Base-by-base conservation (phyloP, 2,113 vertebrate species). In the Acanthochromis polyacanthus region DNA sequence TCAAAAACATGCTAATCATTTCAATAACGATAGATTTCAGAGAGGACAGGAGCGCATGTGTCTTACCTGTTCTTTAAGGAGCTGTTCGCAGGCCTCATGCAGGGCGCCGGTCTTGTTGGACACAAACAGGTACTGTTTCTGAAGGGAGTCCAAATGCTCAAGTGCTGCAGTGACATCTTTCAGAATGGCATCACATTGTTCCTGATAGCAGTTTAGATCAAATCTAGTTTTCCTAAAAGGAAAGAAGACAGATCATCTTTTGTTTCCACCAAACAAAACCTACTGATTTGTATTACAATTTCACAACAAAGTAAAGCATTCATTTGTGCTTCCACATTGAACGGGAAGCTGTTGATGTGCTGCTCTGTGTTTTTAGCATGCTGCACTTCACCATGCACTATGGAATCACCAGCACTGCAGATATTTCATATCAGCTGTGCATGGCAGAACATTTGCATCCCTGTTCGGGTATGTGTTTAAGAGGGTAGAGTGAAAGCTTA, bases 71-170 rank as follows among this genome's bases (percentile, higher is more conserved):
- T 99, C 97, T 92, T 97, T 97, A 17, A 99, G 84, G 75, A 99
- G 96, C 65, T 99, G 97, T 75, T 99, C 98, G 84, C 98, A 99
- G 81, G 98, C 97, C 86, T 98, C 96, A 1, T 99, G 98, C 1
- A 99, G 91, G 0, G 97, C 95, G 36, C 98, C 98, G 2, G 98
- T 99, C 93, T 98, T 99, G 43, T 96, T 98, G 70, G 98, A 99
- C 71, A 99, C 98, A 93, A 99, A 99, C 50, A 98, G 95, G 82
- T 99, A 99, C 88, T 99, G 98, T 78, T 98, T 98, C 88, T 99
- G 96, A 74, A 99, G 93, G 1, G 97, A 97, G 65, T 97, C 96
- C 93, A 99, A 88, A 64, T 98, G 97, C 81, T 96, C 94, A 65
- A 99, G 96, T 25, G 98, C 97, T 25, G 88, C 93, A 57, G 95